Evolutionary conservation across 2,888 invertebrate genomes (phyloP).

Genomic region (Rotaria sp.): DNA sequence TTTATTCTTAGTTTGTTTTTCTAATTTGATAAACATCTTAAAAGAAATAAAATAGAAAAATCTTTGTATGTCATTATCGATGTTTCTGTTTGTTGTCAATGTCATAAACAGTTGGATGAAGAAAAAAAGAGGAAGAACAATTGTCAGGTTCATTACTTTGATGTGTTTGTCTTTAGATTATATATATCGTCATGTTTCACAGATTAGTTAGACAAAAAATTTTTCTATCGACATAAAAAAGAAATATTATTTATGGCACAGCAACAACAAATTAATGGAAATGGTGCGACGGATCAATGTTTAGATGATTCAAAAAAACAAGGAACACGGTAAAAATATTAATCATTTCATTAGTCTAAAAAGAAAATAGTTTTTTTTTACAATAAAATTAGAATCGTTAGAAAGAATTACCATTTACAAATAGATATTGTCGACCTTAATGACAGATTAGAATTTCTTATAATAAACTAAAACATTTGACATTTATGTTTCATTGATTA

Average conservation of each 20-base stretch:
- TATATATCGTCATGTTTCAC: not conserved
- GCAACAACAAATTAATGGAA: not conserved
- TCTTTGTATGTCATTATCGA: no score
- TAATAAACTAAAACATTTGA: not conserved
- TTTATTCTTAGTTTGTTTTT: not conserved
- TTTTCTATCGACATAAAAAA: not conserved
- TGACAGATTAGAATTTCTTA: not conserved
- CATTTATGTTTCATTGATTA: not conserved
- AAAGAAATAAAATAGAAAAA: not conserved
- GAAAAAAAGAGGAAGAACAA: not conserved
- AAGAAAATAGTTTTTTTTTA: no score
- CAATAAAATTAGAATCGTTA: no score
- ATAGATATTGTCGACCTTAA: not conserved
- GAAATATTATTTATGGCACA: not conserved
- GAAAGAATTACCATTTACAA: not conserved
- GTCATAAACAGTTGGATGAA: not conserved
- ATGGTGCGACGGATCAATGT: not conserved
- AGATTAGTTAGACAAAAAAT: not conserved
- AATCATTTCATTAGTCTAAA: no score
- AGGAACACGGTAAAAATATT: not conserved
- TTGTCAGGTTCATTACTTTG: not conserved
- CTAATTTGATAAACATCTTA: not conserved
- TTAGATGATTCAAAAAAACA: slow-evolving; percentile 5
- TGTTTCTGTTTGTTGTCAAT: not conserved
- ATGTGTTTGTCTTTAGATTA: not conserved